phyloP scores from a whole-genome alignment of 2,113 vertebrate genomes.

The Oncorhynchus keta region DNA sequence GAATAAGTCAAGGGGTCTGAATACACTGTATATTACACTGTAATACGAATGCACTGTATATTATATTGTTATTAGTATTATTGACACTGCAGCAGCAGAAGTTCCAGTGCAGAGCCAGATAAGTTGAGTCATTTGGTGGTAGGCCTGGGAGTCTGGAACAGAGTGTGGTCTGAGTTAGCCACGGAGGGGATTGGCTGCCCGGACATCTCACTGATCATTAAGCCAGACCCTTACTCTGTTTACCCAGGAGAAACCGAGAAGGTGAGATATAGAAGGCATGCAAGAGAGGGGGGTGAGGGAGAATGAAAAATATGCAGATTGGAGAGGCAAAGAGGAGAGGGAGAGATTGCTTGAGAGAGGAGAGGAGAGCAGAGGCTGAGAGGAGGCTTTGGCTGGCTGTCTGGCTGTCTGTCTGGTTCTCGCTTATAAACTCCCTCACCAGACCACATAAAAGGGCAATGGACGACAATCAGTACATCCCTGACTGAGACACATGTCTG shows the following conservation, averaged over 20 bases:
- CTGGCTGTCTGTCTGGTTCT: too few relatives aligned
- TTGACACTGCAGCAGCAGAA: constrained; percentile 40
- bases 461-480: not conserved
- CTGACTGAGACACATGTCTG: not conserved
- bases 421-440: too few relatives aligned
- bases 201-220: not conserved
- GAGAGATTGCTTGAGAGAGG: too few relatives aligned
- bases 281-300: not conserved
- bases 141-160: too few relatives aligned
- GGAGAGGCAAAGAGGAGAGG: too few relatives aligned
- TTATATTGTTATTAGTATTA: too few relatives aligned
- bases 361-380: too few relatives aligned
- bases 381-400: too few relatives aligned
- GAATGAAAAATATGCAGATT: not conserved
- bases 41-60: too few relatives aligned
- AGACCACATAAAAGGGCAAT: not conserved
- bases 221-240: not conserved
- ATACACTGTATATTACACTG: too few relatives aligned
- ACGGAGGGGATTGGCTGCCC: constrained; percentile 16
- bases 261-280: not conserved
- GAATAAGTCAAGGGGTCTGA: too few relatives aligned
- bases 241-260: not conserved
- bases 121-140: constrained; percentile 38
- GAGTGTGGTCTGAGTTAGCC: constrained; percentile 7
- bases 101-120: constrained; percentile 43